Evolutionary conservation across 2,113 vertebrate genomes (phyloP), one percentile per base, ranked within the genome.

Genomic region (Pelusios castaneus): DNA sequence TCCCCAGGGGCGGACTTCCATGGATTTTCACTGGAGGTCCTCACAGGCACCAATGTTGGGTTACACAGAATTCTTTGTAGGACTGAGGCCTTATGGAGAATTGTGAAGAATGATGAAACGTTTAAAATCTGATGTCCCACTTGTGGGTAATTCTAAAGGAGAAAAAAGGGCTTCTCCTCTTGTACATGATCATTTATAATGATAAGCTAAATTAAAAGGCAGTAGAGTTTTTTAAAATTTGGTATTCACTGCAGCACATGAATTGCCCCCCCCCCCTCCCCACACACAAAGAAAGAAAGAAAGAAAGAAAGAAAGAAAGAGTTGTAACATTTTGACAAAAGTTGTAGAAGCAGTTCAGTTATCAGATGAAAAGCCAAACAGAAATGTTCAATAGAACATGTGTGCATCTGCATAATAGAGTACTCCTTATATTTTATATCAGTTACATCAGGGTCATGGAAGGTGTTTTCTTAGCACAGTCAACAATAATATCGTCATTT

Each of bases 401-500:
- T 93, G 96, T 93, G 91, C 97, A 95, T 95, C 96, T 97, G 84
- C 95, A 97, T 96, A 98, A 96, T 91, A 78, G 96, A 97, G 95
- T 92, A 96, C 95, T 96, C 96, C 97, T 97, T 98, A 95, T 96
- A 96, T 98, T 98, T 97, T 96, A 97, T 97, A 97, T 82, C 8
- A 49, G 94, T 96, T 97, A 96, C 95, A 97, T 97, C 97, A 97
- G 97, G 98, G 98, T 98, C 97, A 96, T 16, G 85, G 94, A 97
- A 98, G 97, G 97, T 98, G 97, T 98, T 98, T 98, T 98, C 98
- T 98, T 98, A 98, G 97, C 97, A 96, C 96, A 97, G 97, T 97
- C 98, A 98, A 98, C 97, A 98, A 98, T 98, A 98, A 97, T 98
- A 98, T 97, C 96, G 52, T 97, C 98, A 98, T 97, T 98, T 98